These are phyloP conservation scores for Pyrocephalus nanus DNA, from an alignment of 2,797 vertebrate species.

Conservation along the genomic window DNA sequence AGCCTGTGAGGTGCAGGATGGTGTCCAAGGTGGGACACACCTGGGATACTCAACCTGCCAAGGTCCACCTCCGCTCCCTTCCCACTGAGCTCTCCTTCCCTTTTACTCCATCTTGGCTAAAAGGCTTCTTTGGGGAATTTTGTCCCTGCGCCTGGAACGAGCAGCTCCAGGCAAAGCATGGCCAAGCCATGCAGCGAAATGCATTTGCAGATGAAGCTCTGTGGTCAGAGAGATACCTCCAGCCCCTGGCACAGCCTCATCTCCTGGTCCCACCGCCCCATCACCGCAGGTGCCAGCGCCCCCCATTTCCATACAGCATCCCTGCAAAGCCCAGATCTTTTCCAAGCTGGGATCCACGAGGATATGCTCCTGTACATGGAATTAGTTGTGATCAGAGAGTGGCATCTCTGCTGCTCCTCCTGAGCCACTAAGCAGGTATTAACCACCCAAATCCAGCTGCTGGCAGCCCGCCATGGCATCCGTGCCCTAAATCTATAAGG, in stretches of 20 bases:
- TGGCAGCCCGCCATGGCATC: background rate
- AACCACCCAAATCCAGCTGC: background rate
- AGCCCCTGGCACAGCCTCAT: too few relatives aligned
- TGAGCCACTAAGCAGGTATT: background rate
- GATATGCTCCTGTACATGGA: rapidly evolving
- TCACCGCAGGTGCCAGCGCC: background rate
- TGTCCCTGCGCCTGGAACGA: too few relatives aligned
- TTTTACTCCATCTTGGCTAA: background rate
- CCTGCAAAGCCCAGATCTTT: background rate
- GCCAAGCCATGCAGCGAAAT: background rate
- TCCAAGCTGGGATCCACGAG: background rate
- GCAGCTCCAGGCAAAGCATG: rapidly evolving
- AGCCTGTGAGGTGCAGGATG: background rate
- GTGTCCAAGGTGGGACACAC: background rate
- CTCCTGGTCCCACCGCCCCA: background rate
- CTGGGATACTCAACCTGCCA: background rate
- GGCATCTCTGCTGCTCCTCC: background rate
- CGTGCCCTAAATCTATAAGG: background rate
- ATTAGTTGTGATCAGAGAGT: background rate
- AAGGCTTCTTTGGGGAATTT: background rate
- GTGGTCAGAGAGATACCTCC: background rate
- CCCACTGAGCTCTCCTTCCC: background rate
- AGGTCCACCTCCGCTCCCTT: background rate
- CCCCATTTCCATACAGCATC: background rate
- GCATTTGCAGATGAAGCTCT: background rate